Evolutionary conservation across 2,888 invertebrate genomes (phyloP), one percentile per base, ranked within the genome.

Genomic region (Cephonodes hylas): DNA sequence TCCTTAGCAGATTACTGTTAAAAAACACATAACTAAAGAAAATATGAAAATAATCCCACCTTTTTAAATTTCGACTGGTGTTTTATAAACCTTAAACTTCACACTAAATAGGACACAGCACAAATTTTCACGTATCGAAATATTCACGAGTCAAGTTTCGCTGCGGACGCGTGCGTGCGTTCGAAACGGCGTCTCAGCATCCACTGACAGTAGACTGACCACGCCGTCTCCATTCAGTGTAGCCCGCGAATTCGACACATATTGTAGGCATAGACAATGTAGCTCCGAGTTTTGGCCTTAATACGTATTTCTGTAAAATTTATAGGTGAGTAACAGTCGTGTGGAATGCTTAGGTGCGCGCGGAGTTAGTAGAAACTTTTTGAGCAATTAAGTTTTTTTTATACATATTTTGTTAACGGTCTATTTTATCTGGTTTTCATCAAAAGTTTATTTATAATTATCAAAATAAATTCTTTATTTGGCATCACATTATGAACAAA

Each of bases 141-240:
- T n/a, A 38, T 38, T 38, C 27, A 25, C n/a, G 15, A 25, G 48
- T 8, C n/a, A 15, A 25, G 25, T 4, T 13, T 13, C 46, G 25
- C 23, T 6, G 46, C 23, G 46, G n/a, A n/a, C n/a, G n/a, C n/a
- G n/a, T n/a, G 25, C 81, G 83, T 78, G 71, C 80, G 79, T 60
- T 60, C 75, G 61, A 59, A 59, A 20, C 77, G 65, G 66, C 66
- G 53, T 66, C 80, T 42, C 83, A 83, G 83, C 81, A 76, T 83
- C 83, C 79, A 84, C 84, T 83, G 71, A 68, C 73, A 66, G 70
- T 71, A 70, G 67, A 67, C 73, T 73, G 62, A 38, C 58, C 58
- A 48, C 48, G 48, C 27, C 27, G 2, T 22, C 42, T 48, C 58
- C 58, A 58, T 48, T 58, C 48, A 38, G 31, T 27, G 7, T 46